Conservation (phyloP, 2,797 vertebrate genomes). For the Crocidura indochinensis region DNA sequence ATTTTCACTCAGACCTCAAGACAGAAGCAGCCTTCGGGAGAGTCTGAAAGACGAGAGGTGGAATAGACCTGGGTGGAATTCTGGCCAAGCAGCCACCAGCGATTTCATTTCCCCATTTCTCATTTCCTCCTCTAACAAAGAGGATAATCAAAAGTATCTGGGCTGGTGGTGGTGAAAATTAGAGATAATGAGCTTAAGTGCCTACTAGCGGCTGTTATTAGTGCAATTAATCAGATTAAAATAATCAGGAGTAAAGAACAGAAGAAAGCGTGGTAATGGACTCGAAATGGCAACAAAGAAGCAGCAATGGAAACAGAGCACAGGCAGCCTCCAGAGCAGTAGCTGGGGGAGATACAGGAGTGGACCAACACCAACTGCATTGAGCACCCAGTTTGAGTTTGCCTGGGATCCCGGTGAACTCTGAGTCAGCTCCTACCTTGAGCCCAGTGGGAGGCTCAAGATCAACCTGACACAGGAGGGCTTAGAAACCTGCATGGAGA, state of each 20-base stretch:
- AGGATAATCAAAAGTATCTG: background rate
- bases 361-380: no score
- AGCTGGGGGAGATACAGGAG: background rate
- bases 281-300: constrained; percentile 25
- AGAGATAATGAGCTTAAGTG: constrained; percentile 79
- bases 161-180: constrained; percentile 62
- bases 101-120: background rate
- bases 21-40: background rate
- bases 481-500: background rate
- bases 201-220: constrained; percentile 72
- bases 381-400: background rate
- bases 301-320: background rate
- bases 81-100: background rate
- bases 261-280: constrained; percentile 38
- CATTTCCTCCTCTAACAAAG: background rate
- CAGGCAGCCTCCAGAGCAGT: background rate
- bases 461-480: background rate
- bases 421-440: background rate
- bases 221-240: constrained; percentile 79
- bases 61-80: background rate
- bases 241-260: constrained; percentile 68
- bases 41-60: background rate
- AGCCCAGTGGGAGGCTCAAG: background rate
- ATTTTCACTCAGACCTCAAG: background rate
- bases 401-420: background rate